These are phyloP conservation scores for Hoplostethus mediterraneus DNA, from an alignment of 2,797 vertebrate species.

Conservation along the genomic window DNA sequence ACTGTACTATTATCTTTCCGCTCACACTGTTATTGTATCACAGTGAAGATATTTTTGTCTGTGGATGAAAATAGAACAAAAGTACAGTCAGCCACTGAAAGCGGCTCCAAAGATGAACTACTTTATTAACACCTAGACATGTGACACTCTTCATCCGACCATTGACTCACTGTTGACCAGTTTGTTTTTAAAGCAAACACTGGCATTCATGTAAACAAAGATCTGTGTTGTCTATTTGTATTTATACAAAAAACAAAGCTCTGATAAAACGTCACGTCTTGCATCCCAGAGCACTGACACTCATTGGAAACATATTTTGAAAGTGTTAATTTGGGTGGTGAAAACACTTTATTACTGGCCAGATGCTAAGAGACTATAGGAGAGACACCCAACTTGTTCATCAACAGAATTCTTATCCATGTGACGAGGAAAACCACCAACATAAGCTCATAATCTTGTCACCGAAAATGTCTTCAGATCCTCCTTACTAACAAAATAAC, in stretches of 20 bases:
- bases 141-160: slow-evolving; percentile 1
- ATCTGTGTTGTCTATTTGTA: background rate
- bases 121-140: background rate
- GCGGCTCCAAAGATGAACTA: too few species aligned
- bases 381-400: background rate
- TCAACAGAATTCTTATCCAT: background rate
- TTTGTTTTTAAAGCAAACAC: background rate
- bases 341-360: background rate
- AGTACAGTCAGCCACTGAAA: background rate
- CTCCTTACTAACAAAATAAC: too few species aligned
- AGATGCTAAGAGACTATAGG: background rate
- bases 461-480: too few species aligned
- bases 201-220: background rate
- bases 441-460: too few species aligned
- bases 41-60: slow-evolving; percentile 34
- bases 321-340: background rate
- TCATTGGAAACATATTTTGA: background rate
- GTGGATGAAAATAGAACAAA: slow-evolving; percentile 11
- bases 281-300: background rate
- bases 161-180: background rate
- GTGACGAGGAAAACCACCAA: background rate
- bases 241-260: background rate
- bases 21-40: slow-evolving; percentile 44
- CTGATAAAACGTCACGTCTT: background rate
- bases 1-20: slow-evolving; percentile 27